Conservation (phyloP, 2,113 vertebrate species). For the Butastur rufipennis region DNA sequence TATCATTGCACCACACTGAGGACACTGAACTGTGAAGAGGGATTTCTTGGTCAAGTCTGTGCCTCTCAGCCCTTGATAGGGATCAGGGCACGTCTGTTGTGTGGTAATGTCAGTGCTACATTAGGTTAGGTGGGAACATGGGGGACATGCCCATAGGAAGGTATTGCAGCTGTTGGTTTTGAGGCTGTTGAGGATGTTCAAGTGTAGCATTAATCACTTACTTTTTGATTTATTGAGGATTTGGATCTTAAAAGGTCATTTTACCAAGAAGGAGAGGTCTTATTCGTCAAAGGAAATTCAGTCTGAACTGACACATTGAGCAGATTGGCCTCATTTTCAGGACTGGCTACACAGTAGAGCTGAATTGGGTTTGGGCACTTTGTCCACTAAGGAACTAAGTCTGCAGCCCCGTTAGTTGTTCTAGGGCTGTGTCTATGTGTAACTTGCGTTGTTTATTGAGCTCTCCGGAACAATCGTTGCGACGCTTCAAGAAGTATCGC, state of each 20-base stretch:
- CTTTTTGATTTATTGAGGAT: background rate
- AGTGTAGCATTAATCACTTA: background rate
- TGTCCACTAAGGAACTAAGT: background rate
- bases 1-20: background rate
- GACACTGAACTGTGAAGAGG: background rate
- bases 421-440: too few species aligned
- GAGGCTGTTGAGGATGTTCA: background rate
- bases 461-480: background rate
- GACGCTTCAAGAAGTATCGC: background rate
- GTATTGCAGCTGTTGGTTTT: background rate
- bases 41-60: background rate
- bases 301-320: background rate
- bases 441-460: background rate
- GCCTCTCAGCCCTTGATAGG: background rate
- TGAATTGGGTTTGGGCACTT: background rate
- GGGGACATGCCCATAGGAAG: background rate
- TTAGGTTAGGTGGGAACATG: background rate
- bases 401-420: background rate
- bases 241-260: background rate
- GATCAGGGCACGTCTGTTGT: accelerated
- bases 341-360: background rate
- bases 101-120: background rate
- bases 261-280: background rate
- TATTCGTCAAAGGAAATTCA: background rate
- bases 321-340: too few species aligned